Evolutionary conservation across 2,113 vertebrate species (phyloP), one percentile per base, ranked within the genome.

Genomic region (Zeus faber): DNA sequence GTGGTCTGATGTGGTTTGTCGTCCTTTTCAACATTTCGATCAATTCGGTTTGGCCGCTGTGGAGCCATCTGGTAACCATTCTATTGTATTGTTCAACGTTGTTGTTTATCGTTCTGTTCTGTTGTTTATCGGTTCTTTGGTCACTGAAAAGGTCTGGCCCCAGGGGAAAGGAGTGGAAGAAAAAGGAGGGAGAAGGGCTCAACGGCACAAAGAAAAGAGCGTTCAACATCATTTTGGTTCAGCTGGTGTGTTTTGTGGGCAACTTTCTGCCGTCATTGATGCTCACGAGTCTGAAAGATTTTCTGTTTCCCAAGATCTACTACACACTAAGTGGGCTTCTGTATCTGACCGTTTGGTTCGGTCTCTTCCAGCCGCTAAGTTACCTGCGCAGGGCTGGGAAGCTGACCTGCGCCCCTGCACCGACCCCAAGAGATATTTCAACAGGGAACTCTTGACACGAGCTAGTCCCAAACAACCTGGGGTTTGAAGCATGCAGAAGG

Each of bases 121-220:
- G 43, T 18, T 45, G 43, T 18, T 18, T 45, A 8, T 45, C 43
- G 13, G 18, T 45, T 23, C 43, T 45, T 3, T 22, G 43, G 21
- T 21, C 43, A 10, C 43, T 45, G 43, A 45, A 45, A 11, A 18
- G 22, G 43, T 20, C 43, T 9, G 43, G 43, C 2, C 43, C 20
- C 3, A 13, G 33, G 13, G 33, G 14, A 35, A 14, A 13, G 13
- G 9, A 35, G 33, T 13, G 6, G 39, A 2, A 41, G 16, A 41
- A 3, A 22, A 9, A 23, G 43, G 22, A 8, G 13, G 43, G 3
- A 23, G 18, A 43, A 20, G 20, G 43, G 43, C 8, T n/a, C 4
- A 45, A 45, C 43, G 13, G 11, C 20, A 45, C 22, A 10, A 45
- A 45, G 43, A 45, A 20, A 45, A 41, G 39, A 41, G 39, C 39